Conservation (phyloP, 2,888 invertebrate species). For the Athalia rosae region DNA sequence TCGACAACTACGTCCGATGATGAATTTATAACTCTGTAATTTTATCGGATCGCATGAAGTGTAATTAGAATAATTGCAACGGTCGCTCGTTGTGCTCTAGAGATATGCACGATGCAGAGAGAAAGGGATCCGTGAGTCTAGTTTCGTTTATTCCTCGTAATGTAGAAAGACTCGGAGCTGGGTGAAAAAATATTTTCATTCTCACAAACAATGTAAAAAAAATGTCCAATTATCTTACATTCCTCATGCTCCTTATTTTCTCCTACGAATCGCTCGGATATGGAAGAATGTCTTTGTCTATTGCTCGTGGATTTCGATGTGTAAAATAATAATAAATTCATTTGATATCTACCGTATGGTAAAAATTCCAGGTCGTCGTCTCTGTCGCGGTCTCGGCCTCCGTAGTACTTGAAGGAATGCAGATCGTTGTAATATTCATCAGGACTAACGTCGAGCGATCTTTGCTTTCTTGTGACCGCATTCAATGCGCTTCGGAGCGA, state of each 20-base stretch:
- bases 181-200: too few relatives aligned
- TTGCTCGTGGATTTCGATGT: not conserved
- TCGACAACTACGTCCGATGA: not conserved
- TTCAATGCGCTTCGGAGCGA: conserved; percentile 73
- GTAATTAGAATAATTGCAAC: conserved; percentile 15
- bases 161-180: too few relatives aligned
- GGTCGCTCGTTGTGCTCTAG: not conserved
- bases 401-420: conserved; percentile 63
- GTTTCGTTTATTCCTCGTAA: too few relatives aligned
- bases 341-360: conserved; percentile 58
- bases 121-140: too few relatives aligned
- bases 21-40: not conserved
- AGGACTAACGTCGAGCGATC: conserved; percentile 62
- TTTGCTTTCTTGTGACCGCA: conserved; percentile 74
- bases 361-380: conserved; percentile 63
- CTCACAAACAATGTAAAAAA: too few relatives aligned
- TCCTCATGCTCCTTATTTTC: not conserved
- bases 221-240: too few relatives aligned
- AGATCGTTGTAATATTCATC: conserved; percentile 65
- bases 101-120: too few relatives aligned
- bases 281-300: not conserved
- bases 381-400: conserved; percentile 58
- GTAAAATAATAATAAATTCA: not conserved
- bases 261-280: not conserved
- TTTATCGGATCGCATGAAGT: not conserved